Evolutionary conservation across 2,888 invertebrate species (phyloP).

Genomic region (Schizaphis graminum): DNA sequence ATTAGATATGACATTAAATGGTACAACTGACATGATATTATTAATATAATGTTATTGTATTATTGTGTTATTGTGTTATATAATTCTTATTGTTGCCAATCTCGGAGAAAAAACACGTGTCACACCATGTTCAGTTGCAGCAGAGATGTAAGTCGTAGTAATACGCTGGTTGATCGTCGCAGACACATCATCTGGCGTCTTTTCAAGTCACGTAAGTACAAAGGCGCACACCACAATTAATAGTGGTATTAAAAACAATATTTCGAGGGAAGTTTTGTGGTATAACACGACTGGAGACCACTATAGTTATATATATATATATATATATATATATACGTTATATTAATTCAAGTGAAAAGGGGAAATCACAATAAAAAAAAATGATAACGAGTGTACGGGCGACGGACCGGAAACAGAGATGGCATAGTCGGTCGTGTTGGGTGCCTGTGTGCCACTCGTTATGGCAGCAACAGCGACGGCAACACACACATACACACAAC

Average conservation of each 20-base stretch:
- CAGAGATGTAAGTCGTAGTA: not conserved
- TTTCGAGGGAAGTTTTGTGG: conserved; percentile 19
- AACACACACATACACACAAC: not conserved
- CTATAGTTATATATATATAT: not conserved
- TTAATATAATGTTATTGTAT: not conserved
- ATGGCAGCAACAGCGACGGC: conserved; percentile 6
- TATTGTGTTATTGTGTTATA: not conserved
- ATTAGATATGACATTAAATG: not conserved
- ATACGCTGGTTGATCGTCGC: not conserved
- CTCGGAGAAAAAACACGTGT: not conserved
- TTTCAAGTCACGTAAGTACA: conserved; percentile 23
- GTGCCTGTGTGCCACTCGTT: conserved; percentile 36
- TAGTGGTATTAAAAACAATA: conserved; percentile 45
- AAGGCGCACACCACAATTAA: not conserved
- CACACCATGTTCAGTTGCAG: not conserved
- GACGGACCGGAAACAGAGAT: conserved; percentile 50
- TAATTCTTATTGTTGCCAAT: not conserved
- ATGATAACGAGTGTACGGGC: conserved; percentile 9
- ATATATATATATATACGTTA: not conserved
- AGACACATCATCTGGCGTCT: conserved; percentile 34
- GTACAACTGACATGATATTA: not conserved
- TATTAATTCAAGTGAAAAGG: conserved; percentile 43
- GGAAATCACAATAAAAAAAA: conserved; percentile 50
- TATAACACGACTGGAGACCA: not conserved
- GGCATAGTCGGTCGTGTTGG: conserved; percentile 16